Conservation (phyloP, 2,113 vertebrate species). For the Clarias gariepinus region DNA sequence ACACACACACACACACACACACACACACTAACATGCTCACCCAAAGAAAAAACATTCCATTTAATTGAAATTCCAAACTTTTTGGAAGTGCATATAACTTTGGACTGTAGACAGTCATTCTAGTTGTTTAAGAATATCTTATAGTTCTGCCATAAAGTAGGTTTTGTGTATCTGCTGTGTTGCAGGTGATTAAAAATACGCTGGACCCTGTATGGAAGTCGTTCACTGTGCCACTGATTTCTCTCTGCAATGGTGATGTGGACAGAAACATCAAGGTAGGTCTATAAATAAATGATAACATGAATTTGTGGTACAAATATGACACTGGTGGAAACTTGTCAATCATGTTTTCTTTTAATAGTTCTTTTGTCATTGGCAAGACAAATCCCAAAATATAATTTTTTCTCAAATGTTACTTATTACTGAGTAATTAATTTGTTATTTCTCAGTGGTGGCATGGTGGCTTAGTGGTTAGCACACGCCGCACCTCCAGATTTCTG, state of each 20-base stretch:
- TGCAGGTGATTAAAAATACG: constrained; percentile 95
- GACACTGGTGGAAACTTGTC: not conserved
- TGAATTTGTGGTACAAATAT: not conserved
- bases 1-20: too few relatives aligned
- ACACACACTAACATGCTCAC: too few relatives aligned
- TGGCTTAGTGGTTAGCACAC: too few relatives aligned
- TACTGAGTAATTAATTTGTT: not conserved
- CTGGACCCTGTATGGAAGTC: constrained; percentile 94
- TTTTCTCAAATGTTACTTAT: not conserved
- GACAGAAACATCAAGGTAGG: constrained; percentile 91
- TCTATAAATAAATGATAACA: not conserved
- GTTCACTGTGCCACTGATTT: constrained; percentile 91
- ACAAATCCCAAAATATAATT: not conserved
- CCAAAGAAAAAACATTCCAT: not conserved
- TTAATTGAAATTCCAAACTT: not conserved
- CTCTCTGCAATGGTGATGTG: constrained; percentile 91
- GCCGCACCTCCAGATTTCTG: too few relatives aligned
- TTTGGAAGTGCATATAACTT: not conserved
- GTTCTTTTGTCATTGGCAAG: not conserved
- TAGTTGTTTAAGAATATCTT: not conserved
- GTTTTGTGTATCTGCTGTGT: constrained; percentile 33
- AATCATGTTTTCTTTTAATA: not conserved
- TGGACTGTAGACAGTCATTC: not conserved
- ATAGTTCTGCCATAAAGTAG: not conserved
- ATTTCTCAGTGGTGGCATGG: too few relatives aligned